Percentiles rank a stretch among this genome's conserved stretches.
phyloP scores from a whole-genome alignment of 2,888 invertebrate species.

The Diogma glabrata region DNA sequence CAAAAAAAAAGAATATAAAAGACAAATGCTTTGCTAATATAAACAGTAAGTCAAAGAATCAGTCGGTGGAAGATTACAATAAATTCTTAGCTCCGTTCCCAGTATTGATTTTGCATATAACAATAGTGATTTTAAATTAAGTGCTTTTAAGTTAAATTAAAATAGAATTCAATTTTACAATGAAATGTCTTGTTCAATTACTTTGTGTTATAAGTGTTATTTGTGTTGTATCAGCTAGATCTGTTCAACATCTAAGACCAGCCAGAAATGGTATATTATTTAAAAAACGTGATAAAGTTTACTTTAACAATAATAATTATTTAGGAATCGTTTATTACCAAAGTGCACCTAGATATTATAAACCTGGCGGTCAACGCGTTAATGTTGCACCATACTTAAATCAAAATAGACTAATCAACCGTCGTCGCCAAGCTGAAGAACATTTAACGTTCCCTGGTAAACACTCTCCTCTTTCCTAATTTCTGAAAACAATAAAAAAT shows the following conservation, averaged over 20 bases:
- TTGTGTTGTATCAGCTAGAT: conserved; percentile 9
- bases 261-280: conserved; percentile 6
- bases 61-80: conserved; percentile 38
- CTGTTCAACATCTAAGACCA: conserved; percentile 8
- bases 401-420: conserved; percentile 24
- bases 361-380: conserved; percentile 23
- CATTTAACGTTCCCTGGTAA: conserved; percentile 37
- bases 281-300: too few species aligned
- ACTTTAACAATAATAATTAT: background rate
- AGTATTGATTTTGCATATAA: too few species aligned
- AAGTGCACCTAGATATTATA: conserved; percentile 25
- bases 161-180: conserved; percentile 4
- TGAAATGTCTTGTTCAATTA: conserved; percentile 14
- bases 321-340: conserved; percentile 17
- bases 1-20: conserved; percentile 7
- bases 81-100: conserved; percentile 38
- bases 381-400: conserved; percentile 31
- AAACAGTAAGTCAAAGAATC: conserved; percentile 33
- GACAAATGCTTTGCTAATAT: conserved; percentile 5
- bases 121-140: background rate
- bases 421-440: conserved; percentile 30
- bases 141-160: conserved; percentile 7
- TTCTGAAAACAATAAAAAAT: conserved; percentile 7
- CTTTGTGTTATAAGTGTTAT: conserved; percentile 8
- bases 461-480: conserved; percentile 27